These are phyloP conservation scores for Andricus grossulariae DNA, from an alignment of 1,140 invertebrate species.

Conservation along the genomic window DNA sequence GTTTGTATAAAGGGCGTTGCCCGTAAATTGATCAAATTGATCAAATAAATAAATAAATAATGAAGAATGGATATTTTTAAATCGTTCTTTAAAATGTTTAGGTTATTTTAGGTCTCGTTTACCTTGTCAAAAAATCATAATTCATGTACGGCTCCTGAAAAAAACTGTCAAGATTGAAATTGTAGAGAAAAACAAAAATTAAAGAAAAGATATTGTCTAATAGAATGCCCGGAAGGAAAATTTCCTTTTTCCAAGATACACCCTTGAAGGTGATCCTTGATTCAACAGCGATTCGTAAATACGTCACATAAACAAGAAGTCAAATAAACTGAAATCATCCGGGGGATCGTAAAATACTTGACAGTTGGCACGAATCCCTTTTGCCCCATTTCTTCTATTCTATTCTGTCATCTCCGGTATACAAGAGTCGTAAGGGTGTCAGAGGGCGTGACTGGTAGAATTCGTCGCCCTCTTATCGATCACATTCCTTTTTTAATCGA, in stretches of 20 bases:
- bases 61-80: too few relatives aligned
- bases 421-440: background rate
- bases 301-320: background rate
- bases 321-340: background rate
- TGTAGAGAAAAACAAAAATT: background rate
- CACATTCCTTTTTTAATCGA: slow-evolving; percentile 3
- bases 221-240: background rate
- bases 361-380: slow-evolving; percentile 6
- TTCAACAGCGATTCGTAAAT: slow-evolving; percentile 2
- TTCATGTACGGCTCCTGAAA: too few relatives aligned
- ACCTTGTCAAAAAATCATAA: too few relatives aligned
- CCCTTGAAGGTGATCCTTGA: background rate
- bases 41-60: too few relatives aligned
- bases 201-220: background rate
- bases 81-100: too few relatives aligned
- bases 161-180: too few relatives aligned
- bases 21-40: too few relatives aligned
- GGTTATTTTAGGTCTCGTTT: too few relatives aligned
- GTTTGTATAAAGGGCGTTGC: too few relatives aligned
- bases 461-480: background rate
- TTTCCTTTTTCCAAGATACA: background rate
- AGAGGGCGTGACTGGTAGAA: background rate
- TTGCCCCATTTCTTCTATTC: slow-evolving; percentile 10
- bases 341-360: background rate
- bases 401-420: background rate